Base-by-base conservation (phyloP, 2,888 invertebrate genomes). In the Pemphredon lugubris region DNA sequence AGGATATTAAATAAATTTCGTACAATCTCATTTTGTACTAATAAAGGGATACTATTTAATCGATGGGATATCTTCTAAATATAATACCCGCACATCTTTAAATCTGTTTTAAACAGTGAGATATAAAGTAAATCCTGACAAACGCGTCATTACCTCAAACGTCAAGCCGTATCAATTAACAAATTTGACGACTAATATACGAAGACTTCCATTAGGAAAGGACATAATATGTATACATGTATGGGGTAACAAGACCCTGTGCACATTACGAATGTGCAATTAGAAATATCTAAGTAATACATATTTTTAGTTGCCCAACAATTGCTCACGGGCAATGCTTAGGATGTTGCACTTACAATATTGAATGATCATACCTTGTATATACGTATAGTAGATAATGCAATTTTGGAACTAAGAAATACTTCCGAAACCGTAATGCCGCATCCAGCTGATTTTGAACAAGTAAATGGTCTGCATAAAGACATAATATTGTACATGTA, bases 371-470 rank as follows among this genome's bases (percentile, higher is more conserved):
- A 69, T 65, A 51, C 54, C 63, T 65, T 83, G 72, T 78, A 75
- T 61, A 69, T 78, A 68, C 57, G 72, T 69, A 71, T 42, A 42
- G 51, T 72, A 82, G 76, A 67, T 69, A 61, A 71, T 66, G 69
- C 61, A 67, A 79, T 73, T 73, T 67, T 71, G 73, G 77, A 75
- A 83, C 77, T 80, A n/a, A n/a, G 84, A 72, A 78, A 69, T 20
- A 77, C 66, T 74, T 79, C 63, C 61, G 79, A 63, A 70, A 65
- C 26, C 14, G 58, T 74, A 64, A 74, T 40, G 58, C 60, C 57
- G 50, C 54, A 44, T 47, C 47, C 13, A 64, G 61, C 60, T 63
- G 57, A 73, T 53, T 77, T 66, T 48, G 47, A 58, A 51, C 39
- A 47, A 72, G 51, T 44, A 57, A n/a, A 11, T 66, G 67, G 50